Evolutionary conservation across 2,797 vertebrate species (phyloP), one percentile per base, ranked within the genome.

Genomic region (Peromyscus melanophrys): DNA sequence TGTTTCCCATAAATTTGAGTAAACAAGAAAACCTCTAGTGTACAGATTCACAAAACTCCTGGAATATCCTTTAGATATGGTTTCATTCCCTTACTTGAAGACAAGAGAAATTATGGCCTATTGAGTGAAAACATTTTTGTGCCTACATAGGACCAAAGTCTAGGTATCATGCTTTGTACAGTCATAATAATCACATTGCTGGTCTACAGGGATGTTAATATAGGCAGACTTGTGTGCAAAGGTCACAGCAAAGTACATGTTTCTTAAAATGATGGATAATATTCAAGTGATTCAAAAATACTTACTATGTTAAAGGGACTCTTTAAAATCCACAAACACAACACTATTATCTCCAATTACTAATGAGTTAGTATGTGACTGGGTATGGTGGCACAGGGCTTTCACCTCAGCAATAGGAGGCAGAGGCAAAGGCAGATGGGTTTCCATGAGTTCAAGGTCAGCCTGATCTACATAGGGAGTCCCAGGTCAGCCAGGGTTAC

Each of bases 281-380:
- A 40, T 59, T 71, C 63, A 84, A 77, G 4, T 73, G 81, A 93
- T 84, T 84, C 37, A 78, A 89, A 93, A 93, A 94, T 1, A 61
- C 77, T 89, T 95, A 59, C 52, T 75, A 49, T 46, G 10, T n/a
- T 17, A 65, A 4, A 61, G 9, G 2, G 31, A 71, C 19, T 80
- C 2, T 92, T 96, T 89, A 87, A 95, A 96, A 82, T 61, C 23
- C 9, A 61, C 80, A 57, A 43, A 61, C 17, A 59, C 6, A n/a
- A 83, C 67, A 16, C 10, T 91, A 37, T 89, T 94, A 23, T 88
- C 95, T 85, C 40, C 43, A 77, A 90, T 86, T 86, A 86, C n/a
- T 52, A 49, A 25, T 49, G 65, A 86, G 43, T 23, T 52, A n/a
- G 31, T 52, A 34, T 85, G 7, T 67, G 16, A 6, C 61, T 67